phyloP scores from a whole-genome alignment of 2,113 vertebrate genomes.

The Casuarius casuarius region DNA sequence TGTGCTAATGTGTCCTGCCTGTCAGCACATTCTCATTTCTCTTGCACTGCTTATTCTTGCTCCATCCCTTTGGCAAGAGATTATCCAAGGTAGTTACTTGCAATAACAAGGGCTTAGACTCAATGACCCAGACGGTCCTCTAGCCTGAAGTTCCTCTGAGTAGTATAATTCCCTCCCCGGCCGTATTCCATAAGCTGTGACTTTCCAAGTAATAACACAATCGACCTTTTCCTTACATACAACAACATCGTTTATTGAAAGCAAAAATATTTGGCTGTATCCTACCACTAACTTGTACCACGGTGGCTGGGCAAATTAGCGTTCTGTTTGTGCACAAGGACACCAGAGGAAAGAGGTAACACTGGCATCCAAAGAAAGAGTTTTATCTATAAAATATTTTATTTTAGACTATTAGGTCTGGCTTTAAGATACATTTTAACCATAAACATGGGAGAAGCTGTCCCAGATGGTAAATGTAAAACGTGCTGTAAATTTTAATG shows the following conservation, averaged over 20 bases:
- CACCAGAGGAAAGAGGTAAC: constrained; percentile 29
- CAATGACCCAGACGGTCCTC: not conserved
- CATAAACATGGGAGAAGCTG: constrained; percentile 54
- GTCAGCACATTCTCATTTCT: not conserved
- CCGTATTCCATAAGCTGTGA: not conserved
- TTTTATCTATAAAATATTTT: constrained; percentile 57
- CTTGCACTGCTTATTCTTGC: not conserved
- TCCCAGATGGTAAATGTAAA: constrained; percentile 77
- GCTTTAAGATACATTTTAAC: constrained; percentile 73
- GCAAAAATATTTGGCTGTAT: constrained; percentile 34
- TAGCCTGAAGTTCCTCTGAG: not conserved
- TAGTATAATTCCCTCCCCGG: not conserved
- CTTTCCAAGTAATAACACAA: not conserved
- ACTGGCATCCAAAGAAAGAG: constrained; percentile 56
- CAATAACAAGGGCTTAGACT: not conserved
- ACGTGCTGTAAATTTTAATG: constrained; percentile 79
- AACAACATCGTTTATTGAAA: constrained; percentile 1
- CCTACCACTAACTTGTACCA: not conserved
- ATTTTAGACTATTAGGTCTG: constrained; percentile 39
- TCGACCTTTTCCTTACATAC: not conserved
- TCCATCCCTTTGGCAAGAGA: not conserved
- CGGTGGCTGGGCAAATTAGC: not conserved
- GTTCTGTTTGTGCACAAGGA: constrained; percentile 17
- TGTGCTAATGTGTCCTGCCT: fast-evolving
- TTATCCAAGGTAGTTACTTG: constrained; percentile 2